phyloP scores from a whole-genome alignment of 1,140 invertebrate species.

The Plodia interpunctella region DNA sequence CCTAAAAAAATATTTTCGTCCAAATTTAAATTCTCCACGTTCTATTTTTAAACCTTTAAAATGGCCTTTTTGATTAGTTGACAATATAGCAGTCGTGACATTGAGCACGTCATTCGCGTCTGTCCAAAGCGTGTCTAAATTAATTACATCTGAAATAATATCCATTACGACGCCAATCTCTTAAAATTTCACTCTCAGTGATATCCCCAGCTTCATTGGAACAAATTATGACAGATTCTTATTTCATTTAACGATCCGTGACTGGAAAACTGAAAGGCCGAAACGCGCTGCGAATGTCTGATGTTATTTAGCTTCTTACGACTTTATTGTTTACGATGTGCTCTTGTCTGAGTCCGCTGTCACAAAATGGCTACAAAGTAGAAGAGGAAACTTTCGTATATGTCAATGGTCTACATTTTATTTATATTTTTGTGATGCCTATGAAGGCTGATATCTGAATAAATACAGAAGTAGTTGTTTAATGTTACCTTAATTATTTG shows the following conservation, averaged over 20 bases:
- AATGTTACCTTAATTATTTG: too few species aligned
- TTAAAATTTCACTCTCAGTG: constrained; percentile 22
- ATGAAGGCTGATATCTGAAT: too few species aligned
- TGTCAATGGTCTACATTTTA: too few species aligned
- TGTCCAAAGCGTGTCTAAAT: constrained; percentile 17
- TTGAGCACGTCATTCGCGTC: neutral
- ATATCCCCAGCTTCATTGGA: constrained; percentile 29
- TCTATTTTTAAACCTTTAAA: too few species aligned
- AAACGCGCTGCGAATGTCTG: constrained; percentile 45
- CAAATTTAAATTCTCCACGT: too few species aligned
- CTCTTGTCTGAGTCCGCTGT: constrained; percentile 10
- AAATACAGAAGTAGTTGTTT: too few species aligned
- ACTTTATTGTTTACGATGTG: constrained; percentile 47
- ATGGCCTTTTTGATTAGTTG: too few species aligned
- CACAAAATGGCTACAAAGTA: constrained; percentile 6
- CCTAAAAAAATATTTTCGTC: too few species aligned
- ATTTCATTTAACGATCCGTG: constrained; percentile 56
- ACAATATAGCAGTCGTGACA: neutral
- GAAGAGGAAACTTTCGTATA: neutral
- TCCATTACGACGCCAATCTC: constrained; percentile 25
- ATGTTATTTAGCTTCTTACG: constrained; percentile 46
- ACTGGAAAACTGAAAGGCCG: constrained; percentile 33
- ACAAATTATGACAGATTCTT: constrained; percentile 55
- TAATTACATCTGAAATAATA: constrained; percentile 33
- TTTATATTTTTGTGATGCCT: too few species aligned